Base-by-base conservation (phyloP, 2,113 vertebrate species). In the Danionella cerebrum region DNA sequence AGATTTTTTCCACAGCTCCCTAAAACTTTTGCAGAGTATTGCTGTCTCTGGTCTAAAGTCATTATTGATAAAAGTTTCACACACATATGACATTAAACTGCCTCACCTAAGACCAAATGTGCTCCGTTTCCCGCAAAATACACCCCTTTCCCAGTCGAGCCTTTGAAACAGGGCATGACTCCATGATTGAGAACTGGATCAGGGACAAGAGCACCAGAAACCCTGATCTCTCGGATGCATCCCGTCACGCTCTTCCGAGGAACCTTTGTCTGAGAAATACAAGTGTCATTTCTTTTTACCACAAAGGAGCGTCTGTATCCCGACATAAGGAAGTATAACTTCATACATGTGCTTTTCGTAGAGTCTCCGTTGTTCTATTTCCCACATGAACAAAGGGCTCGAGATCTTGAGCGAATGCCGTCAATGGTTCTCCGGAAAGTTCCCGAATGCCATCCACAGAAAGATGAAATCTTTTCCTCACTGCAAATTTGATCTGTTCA, bases 81-180 rank as follows among this genome's bases (percentile, higher is more conserved):
- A 35, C 29, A 24, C 21, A 11, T 45, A 21, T 4, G 1, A 24
- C 31, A 42, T 18, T 13, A 0, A 41, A 45, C n/a, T 5, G 13
- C 9, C 71, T 57, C 69, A 95, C 94, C 92, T 72, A 89, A 66
- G 51, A 84, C 48, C 9, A 91, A 25, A 18, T 91, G 85, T 39
- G 90, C 90, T 11, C 90, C 91, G 63, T 80, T 82, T 35, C 83
- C 83, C 63, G 87, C 88, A 74, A 97, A 95, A 76, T 88, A 92
- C 12, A 86, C 75, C 65, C 94, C 93, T 0, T 36, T 77, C 64
- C 89, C 87, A 58, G 77, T 71, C 52, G 76, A 71, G 27, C 73
- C 76, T 16, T 84, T 78, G 7, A 83, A 71, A 74, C 93, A 96
- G 2, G 91, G 89, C 27, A 80, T 79, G 3, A 85, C 52, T 0